These are phyloP conservation scores for Drosophila diplacantha DNA, from an alignment of 2,888 invertebrate genomes.

Conservation along the genomic window DNA sequence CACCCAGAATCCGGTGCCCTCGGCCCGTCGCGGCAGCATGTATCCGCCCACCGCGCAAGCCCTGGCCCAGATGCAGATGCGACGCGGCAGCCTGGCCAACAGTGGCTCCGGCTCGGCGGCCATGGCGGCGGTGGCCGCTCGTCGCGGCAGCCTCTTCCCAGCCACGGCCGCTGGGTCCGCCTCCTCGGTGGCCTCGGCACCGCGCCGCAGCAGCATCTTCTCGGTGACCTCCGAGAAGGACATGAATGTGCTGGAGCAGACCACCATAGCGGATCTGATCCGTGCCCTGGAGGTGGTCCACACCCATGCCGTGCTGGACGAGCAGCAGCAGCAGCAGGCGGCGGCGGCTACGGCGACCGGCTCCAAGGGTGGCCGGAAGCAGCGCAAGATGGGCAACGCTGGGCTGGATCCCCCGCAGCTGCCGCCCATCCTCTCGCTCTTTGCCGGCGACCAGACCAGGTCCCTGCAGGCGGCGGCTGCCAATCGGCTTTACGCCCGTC, in stretches of 20 bases:
- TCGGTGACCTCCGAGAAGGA: conserved; percentile 74
- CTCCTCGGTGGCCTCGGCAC: conserved; percentile 27
- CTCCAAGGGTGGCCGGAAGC: conserved; percentile 56
- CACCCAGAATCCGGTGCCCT: conserved; percentile 71
- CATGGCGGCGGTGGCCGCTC: conserved; percentile 57
- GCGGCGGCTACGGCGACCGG: conserved; percentile 19
- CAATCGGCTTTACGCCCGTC: conserved; percentile 73
- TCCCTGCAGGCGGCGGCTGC: conserved; percentile 62
- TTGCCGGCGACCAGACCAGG: conserved; percentile 76
- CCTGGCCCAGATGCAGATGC: conserved; percentile 57
- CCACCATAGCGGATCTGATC: conserved; percentile 89
- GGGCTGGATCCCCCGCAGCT: conserved; percentile 78
- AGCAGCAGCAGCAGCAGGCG: conserved; percentile 55
- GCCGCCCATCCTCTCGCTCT: conserved; percentile 79
- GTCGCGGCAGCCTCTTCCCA: conserved; percentile 74
- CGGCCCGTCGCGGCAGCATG: conserved; percentile 72
- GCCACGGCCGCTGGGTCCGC: conserved; percentile 24
- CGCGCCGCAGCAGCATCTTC: conserved; percentile 75
- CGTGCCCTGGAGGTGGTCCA: conserved; percentile 86
- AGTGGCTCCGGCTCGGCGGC: conserved; percentile 54
- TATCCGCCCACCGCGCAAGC: conserved; percentile 62
- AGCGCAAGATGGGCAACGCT: conserved; percentile 80
- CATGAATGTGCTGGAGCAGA: conserved; percentile 84
- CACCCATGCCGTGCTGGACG: conserved; percentile 77
- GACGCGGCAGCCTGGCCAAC: conserved; percentile 68